phyloP scores from a whole-genome alignment of 2,113 vertebrate species.

The Petromus typicus region DNA sequence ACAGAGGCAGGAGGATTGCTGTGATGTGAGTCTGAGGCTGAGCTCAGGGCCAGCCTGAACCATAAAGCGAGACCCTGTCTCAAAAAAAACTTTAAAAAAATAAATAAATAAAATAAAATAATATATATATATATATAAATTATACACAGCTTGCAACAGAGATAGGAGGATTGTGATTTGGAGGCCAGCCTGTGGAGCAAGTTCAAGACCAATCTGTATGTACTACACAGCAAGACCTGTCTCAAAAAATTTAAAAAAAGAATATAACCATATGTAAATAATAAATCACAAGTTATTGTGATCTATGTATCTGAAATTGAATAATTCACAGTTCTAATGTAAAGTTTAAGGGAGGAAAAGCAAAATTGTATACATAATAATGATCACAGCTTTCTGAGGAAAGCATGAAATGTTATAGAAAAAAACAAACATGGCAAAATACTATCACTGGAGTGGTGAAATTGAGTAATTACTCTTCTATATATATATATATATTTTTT shows the following conservation, averaged over 20 bases:
- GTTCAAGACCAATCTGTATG: not conserved
- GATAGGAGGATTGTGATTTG: not conserved
- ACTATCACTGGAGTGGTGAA: not conserved
- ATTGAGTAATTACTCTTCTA: constrained; percentile 20
- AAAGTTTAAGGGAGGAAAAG: constrained; percentile 41
- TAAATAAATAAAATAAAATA: too few species aligned
- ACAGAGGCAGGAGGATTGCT: too few species aligned
- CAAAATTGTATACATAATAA: not conserved
- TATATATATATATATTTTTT: too few species aligned
- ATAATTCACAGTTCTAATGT: constrained; percentile 30
- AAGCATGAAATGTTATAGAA: not conserved
- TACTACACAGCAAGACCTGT: not conserved
- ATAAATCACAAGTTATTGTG: constrained; percentile 36
- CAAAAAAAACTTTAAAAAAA: too few species aligned
- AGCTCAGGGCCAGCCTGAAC: too few species aligned
- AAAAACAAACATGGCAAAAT: constrained; percentile 14
- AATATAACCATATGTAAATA: not conserved
- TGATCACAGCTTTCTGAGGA: not conserved
- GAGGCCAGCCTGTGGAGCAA: not conserved
- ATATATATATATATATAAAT: too few species aligned
- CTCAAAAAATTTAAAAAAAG: not conserved
- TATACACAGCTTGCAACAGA: not conserved
- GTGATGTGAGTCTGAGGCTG: too few species aligned
- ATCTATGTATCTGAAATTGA: not conserved
- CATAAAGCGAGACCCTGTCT: too few species aligned